Base-by-base conservation (phyloP, 2,888 invertebrate genomes). In the Pterostichus niger region DNA sequence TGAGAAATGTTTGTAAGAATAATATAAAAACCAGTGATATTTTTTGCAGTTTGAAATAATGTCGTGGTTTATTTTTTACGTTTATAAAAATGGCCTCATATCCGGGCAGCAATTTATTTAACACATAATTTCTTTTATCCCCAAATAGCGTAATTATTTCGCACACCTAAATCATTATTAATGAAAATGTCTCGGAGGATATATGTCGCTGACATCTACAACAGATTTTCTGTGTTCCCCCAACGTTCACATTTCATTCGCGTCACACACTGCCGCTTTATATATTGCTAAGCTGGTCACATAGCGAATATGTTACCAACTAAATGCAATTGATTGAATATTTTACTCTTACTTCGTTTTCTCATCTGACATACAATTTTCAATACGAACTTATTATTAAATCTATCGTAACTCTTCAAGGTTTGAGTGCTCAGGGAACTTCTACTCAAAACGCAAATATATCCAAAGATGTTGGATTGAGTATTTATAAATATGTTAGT, bases 61-160 rank as follows among this genome's bases (percentile, higher is more conserved):
- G 59, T 17, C 11, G 59, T 17, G 59, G 59, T 31, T 49, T 49
- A 24, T 49, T 49, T 49, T 49, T 10, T 49, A 13, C n/a, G 49
- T 40, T 40, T 40, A 13, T 49, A 13, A 49, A 49, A 49, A 49
- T 49, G 49, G 11, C 49, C 49, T 49, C 49, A 11, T 49, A 49
- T 49, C 49, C 49, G 49, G 49, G 64, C 11, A 64, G 35, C 64
- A 64, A 64, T 64, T 64, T 64, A 64, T 64, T 64, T 64, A 64
- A 33, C 64, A 64, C 64, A 64, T 71, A 71, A 71, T 71, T 71
- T 71, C 71, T 71, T 71, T 71, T 71, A 44, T 49, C 71, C 71
- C 71, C 17, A 71, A 71, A 71, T 71, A n/a, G 71, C 49, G 71
- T 71, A 71, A 71, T 71, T 71, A 71, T 71, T 71, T 71, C 17